Conservation (phyloP, 2,113 vertebrate genomes). For the Zapornia atra region DNA sequence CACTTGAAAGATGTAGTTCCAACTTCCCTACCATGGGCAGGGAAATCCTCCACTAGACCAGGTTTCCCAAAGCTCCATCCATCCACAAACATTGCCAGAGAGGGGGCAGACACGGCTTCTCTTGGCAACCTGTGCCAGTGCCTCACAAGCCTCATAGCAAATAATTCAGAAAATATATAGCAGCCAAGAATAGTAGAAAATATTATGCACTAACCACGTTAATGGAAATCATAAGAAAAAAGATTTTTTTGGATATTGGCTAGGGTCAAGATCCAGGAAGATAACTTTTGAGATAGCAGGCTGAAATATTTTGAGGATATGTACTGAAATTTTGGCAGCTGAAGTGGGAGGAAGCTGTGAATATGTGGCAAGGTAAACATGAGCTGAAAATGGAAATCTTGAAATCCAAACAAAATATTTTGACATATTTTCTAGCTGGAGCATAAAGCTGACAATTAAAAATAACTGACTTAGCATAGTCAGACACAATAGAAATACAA, state of each 20-base stretch:
- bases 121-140: too few relatives aligned
- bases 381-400: conserved; percentile 23
- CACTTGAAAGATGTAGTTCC: too few relatives aligned
- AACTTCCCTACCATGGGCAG: too few relatives aligned
- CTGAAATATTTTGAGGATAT: neutral
- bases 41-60: too few relatives aligned
- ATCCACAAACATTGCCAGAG: too few relatives aligned
- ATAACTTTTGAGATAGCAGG: neutral
- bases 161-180: neutral
- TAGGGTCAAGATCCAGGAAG: neutral
- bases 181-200: neutral
- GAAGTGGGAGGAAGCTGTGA: neutral
- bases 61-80: too few relatives aligned
- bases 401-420: conserved; percentile 9
- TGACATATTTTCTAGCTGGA: neutral
- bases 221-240: neutral
- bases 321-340: neutral
- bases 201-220: neutral
- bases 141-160: too few relatives aligned
- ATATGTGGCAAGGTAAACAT: neutral
- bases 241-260: neutral
- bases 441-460: conserved; percentile 23
- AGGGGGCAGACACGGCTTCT: too few relatives aligned
- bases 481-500: conserved; percentile 36
- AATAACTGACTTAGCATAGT: neutral